Evolutionary conservation across 2,888 invertebrate genomes (phyloP).

Genomic region (Stramonita haemastoma): DNA sequence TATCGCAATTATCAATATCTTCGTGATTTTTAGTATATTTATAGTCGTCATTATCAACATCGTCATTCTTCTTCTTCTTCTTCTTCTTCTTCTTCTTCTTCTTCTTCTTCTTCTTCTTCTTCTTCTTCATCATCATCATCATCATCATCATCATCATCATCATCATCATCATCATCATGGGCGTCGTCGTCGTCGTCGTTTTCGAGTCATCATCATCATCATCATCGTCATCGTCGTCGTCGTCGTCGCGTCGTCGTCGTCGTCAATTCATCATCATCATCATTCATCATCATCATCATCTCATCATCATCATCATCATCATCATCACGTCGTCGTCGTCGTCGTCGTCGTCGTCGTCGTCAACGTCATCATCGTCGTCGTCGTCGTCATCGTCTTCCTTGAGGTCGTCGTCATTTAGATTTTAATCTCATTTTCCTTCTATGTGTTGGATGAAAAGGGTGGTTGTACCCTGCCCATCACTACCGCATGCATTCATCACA

Average conservation of each 20-base stretch:
- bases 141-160: background rate
- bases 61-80: background rate
- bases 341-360: background rate
- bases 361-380: background rate
- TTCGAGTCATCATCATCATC: background rate
- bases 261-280: background rate
- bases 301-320: background rate
- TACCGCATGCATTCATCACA: background rate
- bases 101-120: background rate
- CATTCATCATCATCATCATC: background rate
- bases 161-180: background rate
- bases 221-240: background rate
- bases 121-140: background rate
- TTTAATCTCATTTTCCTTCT: background rate
- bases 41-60: background rate
- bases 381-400: background rate
- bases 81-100: background rate
- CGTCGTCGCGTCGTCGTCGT: background rate
- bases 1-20: too few species aligned
- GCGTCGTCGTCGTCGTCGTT: background rate
- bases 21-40: background rate
- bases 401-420: background rate
- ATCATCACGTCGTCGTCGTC: too few species aligned
- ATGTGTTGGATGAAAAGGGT: background rate
- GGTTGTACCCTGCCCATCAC: background rate